Evolutionary conservation across 2,888 invertebrate genomes (phyloP).

Genomic region (Brenthis ino): DNA sequence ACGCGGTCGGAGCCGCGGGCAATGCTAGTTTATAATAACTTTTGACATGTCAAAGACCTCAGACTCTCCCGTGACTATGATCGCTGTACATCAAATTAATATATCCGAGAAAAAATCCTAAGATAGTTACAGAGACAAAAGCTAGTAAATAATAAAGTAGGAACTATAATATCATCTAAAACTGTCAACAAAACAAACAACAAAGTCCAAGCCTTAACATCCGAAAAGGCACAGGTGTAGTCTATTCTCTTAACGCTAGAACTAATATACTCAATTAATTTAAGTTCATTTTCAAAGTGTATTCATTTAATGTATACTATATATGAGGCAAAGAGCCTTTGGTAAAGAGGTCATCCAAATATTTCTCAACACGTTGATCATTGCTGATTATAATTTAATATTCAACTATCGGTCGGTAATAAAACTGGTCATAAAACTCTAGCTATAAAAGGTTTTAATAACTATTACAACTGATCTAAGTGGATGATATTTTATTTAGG

Average conservation of each 20-base stretch:
- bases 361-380: conserved; percentile 9
- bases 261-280: not conserved
- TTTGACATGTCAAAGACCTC: too few relatives aligned
- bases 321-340: not conserved
- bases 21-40: too few relatives aligned
- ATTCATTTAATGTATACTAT: too few relatives aligned
- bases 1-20: too few relatives aligned
- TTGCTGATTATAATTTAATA: conserved; percentile 10
- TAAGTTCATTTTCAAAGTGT: not conserved
- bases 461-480: too few relatives aligned
- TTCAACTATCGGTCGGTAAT: conserved; percentile 10
- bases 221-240: not conserved
- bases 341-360: not conserved
- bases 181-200: not conserved
- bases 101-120: too few relatives aligned
- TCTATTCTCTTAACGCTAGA: not conserved
- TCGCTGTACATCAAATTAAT: too few relatives aligned
- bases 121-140: too few relatives aligned
- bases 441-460: not conserved
- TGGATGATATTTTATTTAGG: too few relatives aligned
- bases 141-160: too few relatives aligned
- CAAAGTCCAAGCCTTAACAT: not conserved
- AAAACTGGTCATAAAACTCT: conserved; percentile 13
- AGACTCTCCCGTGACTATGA: too few relatives aligned
- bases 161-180: too few relatives aligned